Evolutionary conservation across 2,888 invertebrate genomes (phyloP), one percentile per base, ranked within the genome.

Genomic region (Thyatira batis): DNA sequence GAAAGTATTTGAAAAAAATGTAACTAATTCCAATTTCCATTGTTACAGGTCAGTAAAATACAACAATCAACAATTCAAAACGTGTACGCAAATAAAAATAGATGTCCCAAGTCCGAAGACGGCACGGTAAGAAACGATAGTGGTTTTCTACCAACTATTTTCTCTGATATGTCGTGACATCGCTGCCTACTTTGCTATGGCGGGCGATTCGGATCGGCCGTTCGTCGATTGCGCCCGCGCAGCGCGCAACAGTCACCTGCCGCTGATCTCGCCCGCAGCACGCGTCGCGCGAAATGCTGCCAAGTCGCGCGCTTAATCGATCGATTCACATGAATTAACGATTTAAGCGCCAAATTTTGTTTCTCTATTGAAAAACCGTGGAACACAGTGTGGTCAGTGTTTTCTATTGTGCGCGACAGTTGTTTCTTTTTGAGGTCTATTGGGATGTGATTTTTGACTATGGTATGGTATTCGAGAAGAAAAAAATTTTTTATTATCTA

Each of bases 81-180:
- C 65, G 75, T 78, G 74, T 73, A 61, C 72, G 67, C 75, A 76
- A 78, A 82, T 80, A 79, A 83, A 82, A 82, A 80, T 76, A 77
- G 63, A 71, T 61, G 71, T 74, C 68, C 64, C 67, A 28, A 23
- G 23, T 45, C 69, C 77, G 70, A 73, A 76, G 70, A 69, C 71
- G 60, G 78, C 71, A 79, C 78, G 71, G 82, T 80, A 78, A 84
- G 78, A 81, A 73, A 79, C 78, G 76, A 75, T 74, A 73, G 77
- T 78, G 71, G 81, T 83, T 87, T 84, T 85, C 84, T 85, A 83
- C 76, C 17, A 63, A 77, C 63, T 65, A 74, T 84, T 87, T 86
- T 88, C 85, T 83, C 86, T 82, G 78, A 72, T 73, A 71, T 75
- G 65, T 72, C 73, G 76, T 85, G 87, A 82, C 86, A 84, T 84